Conservation (phyloP, 2,797 vertebrate species). For the Xenentodon cancila region DNA sequence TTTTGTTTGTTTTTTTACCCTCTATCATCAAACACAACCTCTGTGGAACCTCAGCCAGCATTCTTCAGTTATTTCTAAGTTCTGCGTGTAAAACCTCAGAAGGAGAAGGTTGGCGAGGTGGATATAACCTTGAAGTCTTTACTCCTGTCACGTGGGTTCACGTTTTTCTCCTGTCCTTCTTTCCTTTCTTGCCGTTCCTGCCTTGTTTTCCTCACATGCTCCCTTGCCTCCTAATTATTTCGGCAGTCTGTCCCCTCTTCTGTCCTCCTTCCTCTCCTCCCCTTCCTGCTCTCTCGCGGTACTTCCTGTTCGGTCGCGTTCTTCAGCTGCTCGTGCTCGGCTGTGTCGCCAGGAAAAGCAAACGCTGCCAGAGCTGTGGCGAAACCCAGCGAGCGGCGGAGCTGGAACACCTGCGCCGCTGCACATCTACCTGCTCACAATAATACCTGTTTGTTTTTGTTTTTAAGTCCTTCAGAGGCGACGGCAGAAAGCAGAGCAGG, state of each 20-base stretch:
- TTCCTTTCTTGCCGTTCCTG: no score
- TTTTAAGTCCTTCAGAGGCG: slow-evolving; percentile 29
- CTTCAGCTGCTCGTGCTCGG: slow-evolving; percentile 70
- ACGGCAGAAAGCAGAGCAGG: neutral
- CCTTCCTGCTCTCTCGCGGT: slow-evolving; percentile 13
- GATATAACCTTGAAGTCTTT: no score
- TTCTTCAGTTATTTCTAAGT: neutral
- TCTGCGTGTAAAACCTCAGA: neutral
- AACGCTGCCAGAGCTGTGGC: slow-evolving; percentile 41
- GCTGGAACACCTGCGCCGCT: no score
- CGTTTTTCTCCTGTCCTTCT: neutral
- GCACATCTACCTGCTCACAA: slow-evolving; percentile 23
- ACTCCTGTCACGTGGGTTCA: no score
- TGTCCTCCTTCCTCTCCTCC: slow-evolving; percentile 4
- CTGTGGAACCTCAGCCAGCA: neutral
- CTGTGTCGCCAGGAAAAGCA: slow-evolving; percentile 66
- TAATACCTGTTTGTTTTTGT: neutral
- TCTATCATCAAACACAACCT: slow-evolving; percentile 12
- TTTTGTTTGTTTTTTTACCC: neutral
- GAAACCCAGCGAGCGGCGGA: no score
- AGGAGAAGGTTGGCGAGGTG: no score
- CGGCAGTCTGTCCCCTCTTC: neutral
- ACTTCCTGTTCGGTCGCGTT: slow-evolving; percentile 79
- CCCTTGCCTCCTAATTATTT: slow-evolving; percentile 27
- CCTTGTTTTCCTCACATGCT: slow-evolving; percentile 27